Evolutionary conservation across 2,797 vertebrate genomes (phyloP).

Genomic region (Lophius americanus): DNA sequence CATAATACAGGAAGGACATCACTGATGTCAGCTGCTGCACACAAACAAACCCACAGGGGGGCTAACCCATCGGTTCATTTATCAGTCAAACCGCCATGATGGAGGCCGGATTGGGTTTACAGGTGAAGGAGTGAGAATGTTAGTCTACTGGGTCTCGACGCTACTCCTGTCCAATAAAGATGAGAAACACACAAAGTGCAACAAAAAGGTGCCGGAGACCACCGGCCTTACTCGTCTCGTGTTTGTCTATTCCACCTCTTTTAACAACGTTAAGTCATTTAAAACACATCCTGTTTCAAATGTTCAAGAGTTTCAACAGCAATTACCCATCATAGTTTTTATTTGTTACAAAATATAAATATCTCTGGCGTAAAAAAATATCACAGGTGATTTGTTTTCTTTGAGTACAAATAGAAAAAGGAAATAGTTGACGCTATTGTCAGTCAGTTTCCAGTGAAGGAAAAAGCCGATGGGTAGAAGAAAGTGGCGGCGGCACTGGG

Average conservation of each 20-base stretch:
- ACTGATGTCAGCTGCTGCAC: slow-evolving; percentile 97
- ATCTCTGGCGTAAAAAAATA: slow-evolving; percentile 87
- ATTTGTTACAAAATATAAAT: slow-evolving; percentile 85
- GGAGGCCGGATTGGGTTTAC: slow-evolving; percentile 35
- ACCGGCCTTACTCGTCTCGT: slow-evolving; percentile 22
- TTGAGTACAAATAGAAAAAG: slow-evolving; percentile 78
- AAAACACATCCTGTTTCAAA: slow-evolving; percentile 45
- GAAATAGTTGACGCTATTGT: slow-evolving; percentile 66
- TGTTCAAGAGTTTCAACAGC: slow-evolving; percentile 54
- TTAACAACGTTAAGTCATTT: slow-evolving; percentile 38
- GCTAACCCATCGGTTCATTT: slow-evolving; percentile 84
- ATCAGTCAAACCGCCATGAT: slow-evolving; percentile 39
- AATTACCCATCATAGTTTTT: slow-evolving; percentile 61
- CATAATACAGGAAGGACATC: slow-evolving; percentile 97
- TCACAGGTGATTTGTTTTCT: slow-evolving; percentile 69
- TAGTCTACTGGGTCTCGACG: slow-evolving; percentile 57
- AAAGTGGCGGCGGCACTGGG: slow-evolving; percentile 23
- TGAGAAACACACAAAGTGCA: slow-evolving; percentile 77
- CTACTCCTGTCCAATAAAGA: slow-evolving; percentile 32
- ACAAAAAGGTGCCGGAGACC: slow-evolving; percentile 50
- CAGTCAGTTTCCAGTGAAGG: slow-evolving; percentile 57
- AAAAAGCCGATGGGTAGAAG: slow-evolving; percentile 34
- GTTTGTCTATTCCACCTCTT: slow-evolving; percentile 45
- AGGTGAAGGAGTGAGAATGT: slow-evolving; percentile 47
- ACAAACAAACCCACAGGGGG: slow-evolving; percentile 87